These are phyloP conservation scores for Myotis brandtii DNA, from an alignment of 2,113 vertebrate species.

Conservation along the genomic window DNA sequence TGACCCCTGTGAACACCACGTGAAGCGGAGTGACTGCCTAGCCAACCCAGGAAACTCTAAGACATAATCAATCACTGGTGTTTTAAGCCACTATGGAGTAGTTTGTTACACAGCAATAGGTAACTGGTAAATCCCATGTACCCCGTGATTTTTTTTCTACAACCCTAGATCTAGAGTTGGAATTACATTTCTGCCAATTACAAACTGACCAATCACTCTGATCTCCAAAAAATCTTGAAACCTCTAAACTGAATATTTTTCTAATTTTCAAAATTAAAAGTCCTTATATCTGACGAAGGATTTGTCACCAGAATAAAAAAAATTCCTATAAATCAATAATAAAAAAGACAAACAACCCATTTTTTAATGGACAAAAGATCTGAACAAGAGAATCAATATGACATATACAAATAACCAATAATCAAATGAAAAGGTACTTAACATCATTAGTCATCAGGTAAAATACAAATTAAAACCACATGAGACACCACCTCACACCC, in stretches of 20 bases:
- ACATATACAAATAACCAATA: not conserved
- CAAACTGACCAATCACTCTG: not conserved
- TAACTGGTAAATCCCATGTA: not conserved
- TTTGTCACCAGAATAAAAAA: not conserved
- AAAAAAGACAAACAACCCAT: not conserved
- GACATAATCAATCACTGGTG: not conserved
- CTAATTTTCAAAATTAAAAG: not conserved
- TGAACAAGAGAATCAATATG: not conserved
- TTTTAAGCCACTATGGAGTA: not conserved
- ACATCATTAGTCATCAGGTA: not conserved
- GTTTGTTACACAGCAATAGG: not conserved
- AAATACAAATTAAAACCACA: slow-evolving; percentile 19
- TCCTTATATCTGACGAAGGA: not conserved
- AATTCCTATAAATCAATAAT: not conserved
- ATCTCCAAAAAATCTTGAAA: not conserved
- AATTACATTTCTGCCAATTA: not conserved
- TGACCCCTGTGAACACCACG: not conserved
- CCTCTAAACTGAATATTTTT: not conserved
- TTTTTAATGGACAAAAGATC: not conserved
- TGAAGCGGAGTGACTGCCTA: not conserved
- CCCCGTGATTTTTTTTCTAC: not conserved
- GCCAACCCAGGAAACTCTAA: not conserved
- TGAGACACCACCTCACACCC: not conserved
- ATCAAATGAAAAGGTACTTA: not conserved
- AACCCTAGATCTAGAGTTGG: not conserved